These are phyloP conservation scores for Entomyzon cyanotis DNA, from an alignment of 2,113 vertebrate species.

Conservation along the genomic window DNA sequence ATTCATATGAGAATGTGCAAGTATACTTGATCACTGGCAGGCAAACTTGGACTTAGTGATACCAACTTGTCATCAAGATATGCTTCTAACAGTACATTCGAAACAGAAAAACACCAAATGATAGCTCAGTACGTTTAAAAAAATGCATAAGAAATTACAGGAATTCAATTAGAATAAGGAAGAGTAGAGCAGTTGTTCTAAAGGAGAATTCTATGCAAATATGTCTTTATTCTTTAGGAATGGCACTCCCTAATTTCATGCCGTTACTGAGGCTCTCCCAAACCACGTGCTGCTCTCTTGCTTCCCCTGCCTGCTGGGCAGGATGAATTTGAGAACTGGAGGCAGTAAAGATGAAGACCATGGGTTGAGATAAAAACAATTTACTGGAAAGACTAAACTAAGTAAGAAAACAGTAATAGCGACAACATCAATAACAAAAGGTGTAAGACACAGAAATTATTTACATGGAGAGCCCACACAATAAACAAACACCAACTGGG, in stretches of 20 bases:
- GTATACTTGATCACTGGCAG: background rate
- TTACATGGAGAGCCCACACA: background rate
- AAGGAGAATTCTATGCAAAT: background rate
- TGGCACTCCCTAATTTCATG: background rate
- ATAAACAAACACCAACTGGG: rapidly evolving
- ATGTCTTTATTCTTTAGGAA: background rate
- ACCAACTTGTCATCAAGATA: background rate
- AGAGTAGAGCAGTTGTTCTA: background rate
- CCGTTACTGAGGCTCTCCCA: background rate
- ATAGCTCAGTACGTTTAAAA: background rate
- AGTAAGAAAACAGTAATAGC: background rate
- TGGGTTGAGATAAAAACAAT: background rate
- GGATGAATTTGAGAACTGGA: background rate
- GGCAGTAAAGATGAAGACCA: background rate
- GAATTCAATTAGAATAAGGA: background rate
- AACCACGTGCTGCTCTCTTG: rapidly evolving
- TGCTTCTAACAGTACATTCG: background rate
- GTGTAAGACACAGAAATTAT: background rate
- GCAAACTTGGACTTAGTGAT: background rate
- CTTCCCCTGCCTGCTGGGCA: background rate
- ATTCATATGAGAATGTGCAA: background rate
- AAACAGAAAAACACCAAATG: background rate
- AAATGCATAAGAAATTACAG: background rate
- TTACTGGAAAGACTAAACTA: background rate
- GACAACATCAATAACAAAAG: background rate